phyloP scores from a whole-genome alignment of 2,113 vertebrate genomes.

The Cynoglossus semilaevis region DNA sequence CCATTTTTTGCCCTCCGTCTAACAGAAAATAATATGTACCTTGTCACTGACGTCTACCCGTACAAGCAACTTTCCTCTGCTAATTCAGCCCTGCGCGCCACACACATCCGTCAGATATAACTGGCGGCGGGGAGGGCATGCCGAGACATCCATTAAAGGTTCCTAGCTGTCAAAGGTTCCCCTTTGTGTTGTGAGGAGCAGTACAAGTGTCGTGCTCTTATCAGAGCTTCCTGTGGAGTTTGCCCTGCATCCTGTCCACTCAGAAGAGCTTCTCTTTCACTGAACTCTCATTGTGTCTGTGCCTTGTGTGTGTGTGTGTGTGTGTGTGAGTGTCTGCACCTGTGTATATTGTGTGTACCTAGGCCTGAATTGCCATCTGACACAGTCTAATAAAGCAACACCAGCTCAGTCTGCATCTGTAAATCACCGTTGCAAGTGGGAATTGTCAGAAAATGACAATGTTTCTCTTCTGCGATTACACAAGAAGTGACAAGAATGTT shows the following conservation, averaged over 20 bases:
- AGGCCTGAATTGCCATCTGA: conserved; percentile 26
- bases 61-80: conserved; percentile 62
- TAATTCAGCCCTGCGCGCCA: conserved; percentile 60
- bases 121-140: conserved; percentile 63
- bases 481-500: too few relatives aligned
- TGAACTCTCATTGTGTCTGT: conserved; percentile 58
- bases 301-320: not conserved
- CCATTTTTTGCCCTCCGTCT: conserved; percentile 67
- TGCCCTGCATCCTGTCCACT: conserved; percentile 73
- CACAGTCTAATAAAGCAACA: conserved; percentile 23
- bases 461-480: too few relatives aligned
- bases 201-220: conserved; percentile 75
- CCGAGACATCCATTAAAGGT: conserved; percentile 76
- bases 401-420: not conserved
- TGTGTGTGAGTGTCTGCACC: not conserved
- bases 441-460: too few relatives aligned
- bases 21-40: conserved; percentile 70
- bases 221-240: conserved; percentile 75
- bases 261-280: conserved; percentile 65
- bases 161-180: conserved; percentile 77
- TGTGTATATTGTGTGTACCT: conserved; percentile 9
- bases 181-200: conserved; percentile 72
- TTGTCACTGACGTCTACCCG: conserved; percentile 59
- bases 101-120: conserved; percentile 68
- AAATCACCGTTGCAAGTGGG: too few relatives aligned